Evolutionary conservation across 2,888 invertebrate genomes (phyloP), one percentile per base, ranked within the genome.

Genomic region (Melanophora roralis): DNA sequence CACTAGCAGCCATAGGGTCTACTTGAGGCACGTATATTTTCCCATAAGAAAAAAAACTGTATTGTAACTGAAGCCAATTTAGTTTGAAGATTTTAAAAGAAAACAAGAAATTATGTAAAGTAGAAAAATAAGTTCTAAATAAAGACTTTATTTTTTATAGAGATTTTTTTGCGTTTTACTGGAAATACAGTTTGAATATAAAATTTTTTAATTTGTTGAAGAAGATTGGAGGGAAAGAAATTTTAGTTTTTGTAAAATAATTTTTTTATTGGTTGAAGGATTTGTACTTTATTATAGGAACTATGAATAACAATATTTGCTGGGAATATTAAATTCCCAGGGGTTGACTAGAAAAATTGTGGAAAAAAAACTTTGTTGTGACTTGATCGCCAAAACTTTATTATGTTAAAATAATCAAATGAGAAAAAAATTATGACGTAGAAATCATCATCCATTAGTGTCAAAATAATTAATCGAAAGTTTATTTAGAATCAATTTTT

Each of bases 71-170:
- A 53, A 23, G 11, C 4, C 6, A 27, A 27, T 27, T 27, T 27
- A 27, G 27, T 27, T 27, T 57, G 57, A 36, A 51, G 19, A 51
- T 32, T 51, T 71, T 7, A 12, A 27, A 27, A 27, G 8, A 40
- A 12, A 12, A 71, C 5, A 43, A 51, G 12, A 34, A 53, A 34
- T 34, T 60, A 43, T 71, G 21, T 34, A 12, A 51, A 60, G 49
- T 51, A 53, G 40, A 32, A 27, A 21, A n/a, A 49, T 27, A 40
- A 43, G 53, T 67, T 34, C 8, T 34, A 55, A 55, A 57, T 23
- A 68, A 12, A 40, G 40, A 34, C 45, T 68, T 57, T 16, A 40
- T 16, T 53, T 14, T 38, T 16, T 36, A 38, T 49, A 7, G 23
- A 27, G n/a, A n/a, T 23, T n/a, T 7, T 27, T 27, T 6, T 23